Conservation (phyloP, 2,113 vertebrate species). For the Noctilio leporinus region DNA sequence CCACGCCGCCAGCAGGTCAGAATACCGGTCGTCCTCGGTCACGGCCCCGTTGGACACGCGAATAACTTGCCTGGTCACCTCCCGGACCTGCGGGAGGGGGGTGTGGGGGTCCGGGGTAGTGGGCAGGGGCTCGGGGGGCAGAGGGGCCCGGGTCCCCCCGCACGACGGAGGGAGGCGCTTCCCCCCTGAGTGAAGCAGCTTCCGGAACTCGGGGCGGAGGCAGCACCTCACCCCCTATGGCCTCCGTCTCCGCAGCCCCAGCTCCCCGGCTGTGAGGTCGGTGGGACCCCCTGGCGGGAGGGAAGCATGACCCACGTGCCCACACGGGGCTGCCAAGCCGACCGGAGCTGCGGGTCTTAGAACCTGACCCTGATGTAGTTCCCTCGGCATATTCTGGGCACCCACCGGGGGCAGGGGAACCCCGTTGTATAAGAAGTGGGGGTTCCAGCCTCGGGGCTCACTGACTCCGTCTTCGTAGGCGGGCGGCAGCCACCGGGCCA, state of each 20-base stretch:
- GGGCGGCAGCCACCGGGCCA: slow-evolving; percentile 93
- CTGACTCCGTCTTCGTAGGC: slow-evolving; percentile 90
- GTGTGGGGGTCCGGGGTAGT: too few species aligned
- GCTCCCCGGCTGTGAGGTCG: accelerated
- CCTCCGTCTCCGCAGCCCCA: accelerated
- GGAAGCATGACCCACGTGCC: too few species aligned
- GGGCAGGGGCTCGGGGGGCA: neutral
- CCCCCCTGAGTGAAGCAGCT: neutral
- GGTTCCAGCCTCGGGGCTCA: slow-evolving; percentile 93
- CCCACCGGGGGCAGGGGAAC: slow-evolving; percentile 89
- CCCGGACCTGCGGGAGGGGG: slow-evolving; percentile 82
- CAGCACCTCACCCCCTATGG: too few species aligned
- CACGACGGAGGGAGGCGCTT: too few species aligned
- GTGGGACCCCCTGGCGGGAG: too few species aligned
- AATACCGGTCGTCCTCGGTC: slow-evolving; percentile 82
- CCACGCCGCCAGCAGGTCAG: slow-evolving; percentile 91
- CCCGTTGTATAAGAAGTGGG: slow-evolving; percentile 79
- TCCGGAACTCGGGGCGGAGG: neutral
- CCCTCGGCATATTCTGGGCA: accelerated
- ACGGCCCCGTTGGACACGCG: slow-evolving; percentile 74
- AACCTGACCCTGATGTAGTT: accelerated
- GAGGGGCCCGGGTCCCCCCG: accelerated
- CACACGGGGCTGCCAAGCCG: accelerated
- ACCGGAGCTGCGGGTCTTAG: accelerated
- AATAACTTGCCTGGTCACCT: slow-evolving; percentile 87